A percentile compares a stretch with the other conserved stretches of the same genome.
These are phyloP conservation scores for Pseudomugil gertrudae DNA, from an alignment of 2,797 vertebrate genomes.

Conservation along the genomic window DNA sequence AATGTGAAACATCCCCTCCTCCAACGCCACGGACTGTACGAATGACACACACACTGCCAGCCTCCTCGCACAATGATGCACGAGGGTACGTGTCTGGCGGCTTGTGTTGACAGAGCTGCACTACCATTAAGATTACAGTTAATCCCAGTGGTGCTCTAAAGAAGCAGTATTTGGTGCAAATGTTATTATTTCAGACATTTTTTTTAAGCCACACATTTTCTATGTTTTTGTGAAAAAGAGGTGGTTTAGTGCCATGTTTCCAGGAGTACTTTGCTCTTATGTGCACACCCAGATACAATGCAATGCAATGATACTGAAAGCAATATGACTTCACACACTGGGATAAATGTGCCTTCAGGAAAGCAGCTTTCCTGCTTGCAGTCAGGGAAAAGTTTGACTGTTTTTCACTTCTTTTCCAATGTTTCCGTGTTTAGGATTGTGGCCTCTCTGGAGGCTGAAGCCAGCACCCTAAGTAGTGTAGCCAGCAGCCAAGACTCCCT, in stretches of 20 bases:
- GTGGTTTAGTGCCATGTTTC: constrained; percentile 10
- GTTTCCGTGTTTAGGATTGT: constrained; percentile 80
- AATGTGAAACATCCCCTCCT: constrained; percentile 98
- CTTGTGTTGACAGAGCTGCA: background rate
- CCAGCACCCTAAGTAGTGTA: constrained; percentile 90
- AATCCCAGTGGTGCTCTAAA: background rate
- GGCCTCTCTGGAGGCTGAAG: constrained; percentile 91
- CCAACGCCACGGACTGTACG: constrained; percentile 92
- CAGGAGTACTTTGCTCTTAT: constrained; percentile 11
- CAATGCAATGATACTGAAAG: too few relatives aligned
- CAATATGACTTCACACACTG: background rate
- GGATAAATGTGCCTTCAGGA: too few relatives aligned
- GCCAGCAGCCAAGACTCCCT: constrained; percentile 97
- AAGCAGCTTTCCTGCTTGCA: too few relatives aligned
- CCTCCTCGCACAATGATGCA: constrained; percentile 94
- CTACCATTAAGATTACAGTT: background rate
- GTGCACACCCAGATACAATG: too few relatives aligned
- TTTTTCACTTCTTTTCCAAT: background rate
- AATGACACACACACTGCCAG: constrained; percentile 97
- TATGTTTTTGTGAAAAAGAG: constrained; percentile 16
- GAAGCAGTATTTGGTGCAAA: constrained; percentile 1
- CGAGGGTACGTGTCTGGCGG: constrained; percentile 82
- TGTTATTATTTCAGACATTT: constrained; percentile 1
- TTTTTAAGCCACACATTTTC: background rate
- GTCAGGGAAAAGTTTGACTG: background rate